Base-by-base conservation (phyloP, 2,113 vertebrate genomes). In the Chloropsis cyanopogon region DNA sequence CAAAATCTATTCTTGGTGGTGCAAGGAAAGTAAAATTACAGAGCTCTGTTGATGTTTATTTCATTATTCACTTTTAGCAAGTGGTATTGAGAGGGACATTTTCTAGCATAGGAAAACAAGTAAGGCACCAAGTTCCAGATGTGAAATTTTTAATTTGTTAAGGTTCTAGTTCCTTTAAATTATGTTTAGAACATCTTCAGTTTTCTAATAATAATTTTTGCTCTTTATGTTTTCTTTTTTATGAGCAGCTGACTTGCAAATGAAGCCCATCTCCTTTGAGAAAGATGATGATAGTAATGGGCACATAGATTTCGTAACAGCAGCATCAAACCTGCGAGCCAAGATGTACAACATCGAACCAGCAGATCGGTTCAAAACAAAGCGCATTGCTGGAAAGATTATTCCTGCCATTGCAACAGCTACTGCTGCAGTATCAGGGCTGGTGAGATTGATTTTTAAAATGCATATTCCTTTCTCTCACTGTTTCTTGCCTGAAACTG, bases 391-490 rank as follows among this genome's bases (percentile, higher is more conserved):
- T 54, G 99, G 99, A 13, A 99, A 99, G 97, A 99, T 99, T 92
- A 99, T 99, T 95, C 99, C 99, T 33, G 99, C 99, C 31, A 99
- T 99, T 63, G 99, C 99, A 90, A 99, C 99, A n/a, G 98, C 99
- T 57, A 99, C 99, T 33, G 99, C 99, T 66, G 98, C 99, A 16
- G 99, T 99, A 23, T 99, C 99, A 54, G 99, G 99, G 66, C 97
- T 99, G 98, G 99, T 99, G 88, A 98, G 98, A 86, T 69, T 39
- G 76, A 81, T 88, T 53, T 59, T 63, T 24, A 37, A 86, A 79
- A 80, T 54, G 59, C 2, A 1, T 52, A 20, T 57, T 78, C 37
- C 7, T 42, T 70, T 90, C 26, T 90, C 7, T 86, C 59, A 24
- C 22, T 79, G 22, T 63, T 84, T 28, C 41, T 87, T 80, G 41